Evolutionary conservation across 2,888 invertebrate species (phyloP), one percentile per base, ranked within the genome.

Genomic region (Ceriagrion tenellum): DNA sequence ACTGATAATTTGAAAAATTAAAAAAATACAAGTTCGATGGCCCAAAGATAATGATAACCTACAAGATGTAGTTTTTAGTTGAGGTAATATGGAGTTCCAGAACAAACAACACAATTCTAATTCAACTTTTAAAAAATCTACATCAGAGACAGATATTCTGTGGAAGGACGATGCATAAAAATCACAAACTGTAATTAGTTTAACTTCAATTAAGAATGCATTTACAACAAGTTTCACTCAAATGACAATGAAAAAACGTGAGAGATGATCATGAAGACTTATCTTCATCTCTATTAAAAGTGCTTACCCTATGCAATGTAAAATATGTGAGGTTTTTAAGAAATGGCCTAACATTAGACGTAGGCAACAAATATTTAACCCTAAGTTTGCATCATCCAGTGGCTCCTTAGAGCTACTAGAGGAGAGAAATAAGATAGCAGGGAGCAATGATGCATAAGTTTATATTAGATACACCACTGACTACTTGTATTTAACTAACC

Each of bases 51-150:
- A 69, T 69, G 30, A 81, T 93, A 74, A 93, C 74, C 47, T 69
- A n/a, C 63, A 63, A 69, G 69, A 93, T 55, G 63, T 6, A 47
- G n/a, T 93, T 59, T n/a, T 93, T 74, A 63, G 69, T 69, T 93
- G 93, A 93, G 91, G 91, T 91, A 91, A 63, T 40, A 30, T n/a
- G 69, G 93, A 93, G 63, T 93, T 35, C 35, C 13, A 35, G 81
- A 35, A 81, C 30, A 81, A 81, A 35, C 30, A 81, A 81, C 35
- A 81, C 30, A 81, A 81, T 6, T 81, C 30, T 81, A 81, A 81
- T n/a, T 81, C 81, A 69, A 81, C 35, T 8, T 81, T 69, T 18
- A 35, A 81, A 81, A 81, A 81, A 35, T 35, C 81, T 81, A 35
- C 81, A 81, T 35, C 35, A 35, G 81, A 81, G 81, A 81, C n/a